Percentiles rank a stretch among this genome's conserved stretches.
Evolutionary conservation across 2,888 invertebrate genomes (phyloP).

Genomic region (Drosophila macrospina): DNA sequence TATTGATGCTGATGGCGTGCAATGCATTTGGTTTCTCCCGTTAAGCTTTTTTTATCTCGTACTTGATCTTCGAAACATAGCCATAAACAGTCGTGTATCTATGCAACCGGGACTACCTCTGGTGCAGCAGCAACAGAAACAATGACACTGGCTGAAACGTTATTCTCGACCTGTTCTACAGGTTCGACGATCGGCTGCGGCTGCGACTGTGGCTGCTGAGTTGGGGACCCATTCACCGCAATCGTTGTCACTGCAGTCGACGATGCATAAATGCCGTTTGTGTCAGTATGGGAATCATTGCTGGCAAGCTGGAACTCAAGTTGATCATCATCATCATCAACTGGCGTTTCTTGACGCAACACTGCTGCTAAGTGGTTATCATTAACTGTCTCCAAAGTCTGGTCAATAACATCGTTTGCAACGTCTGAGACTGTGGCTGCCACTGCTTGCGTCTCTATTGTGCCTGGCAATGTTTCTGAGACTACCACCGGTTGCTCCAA

Average conservation of each 20-base stretch:
- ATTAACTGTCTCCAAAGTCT: conserved; percentile 57
- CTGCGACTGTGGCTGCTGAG: conserved; percentile 42
- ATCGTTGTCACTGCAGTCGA: conserved; percentile 70
- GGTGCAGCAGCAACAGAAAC: conserved; percentile 58
- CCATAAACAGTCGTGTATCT: conserved; percentile 34
- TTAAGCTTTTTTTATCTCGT: conserved; percentile 38
- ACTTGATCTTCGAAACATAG: conserved; percentile 34
- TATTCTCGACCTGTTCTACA: conserved; percentile 82
- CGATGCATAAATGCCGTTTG: conserved; percentile 61
- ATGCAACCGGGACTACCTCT: conserved; percentile 67
- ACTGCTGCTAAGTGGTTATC: conserved; percentile 74
- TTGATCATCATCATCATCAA: conserved; percentile 71
- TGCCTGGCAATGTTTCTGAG: conserved; percentile 32
- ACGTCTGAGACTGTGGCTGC: conserved; percentile 10
- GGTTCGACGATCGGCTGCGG: conserved; percentile 66
- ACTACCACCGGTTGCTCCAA: conserved; percentile 45
- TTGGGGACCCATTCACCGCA: conserved; percentile 60
- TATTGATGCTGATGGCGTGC: conserved; percentile 46
- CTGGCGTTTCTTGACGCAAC: conserved; percentile 78
- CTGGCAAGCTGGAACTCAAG: conserved; percentile 28
- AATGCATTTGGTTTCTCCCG: conserved; percentile 42
- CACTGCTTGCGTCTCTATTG: conserved; percentile 30
- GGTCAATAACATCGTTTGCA: conserved; percentile 36
- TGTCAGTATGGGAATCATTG: conserved; percentile 54
- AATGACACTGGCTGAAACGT: conserved; percentile 70